Evolutionary conservation across 1,140 invertebrate species (phyloP).

Genomic region (Trichoplusia ni): DNA sequence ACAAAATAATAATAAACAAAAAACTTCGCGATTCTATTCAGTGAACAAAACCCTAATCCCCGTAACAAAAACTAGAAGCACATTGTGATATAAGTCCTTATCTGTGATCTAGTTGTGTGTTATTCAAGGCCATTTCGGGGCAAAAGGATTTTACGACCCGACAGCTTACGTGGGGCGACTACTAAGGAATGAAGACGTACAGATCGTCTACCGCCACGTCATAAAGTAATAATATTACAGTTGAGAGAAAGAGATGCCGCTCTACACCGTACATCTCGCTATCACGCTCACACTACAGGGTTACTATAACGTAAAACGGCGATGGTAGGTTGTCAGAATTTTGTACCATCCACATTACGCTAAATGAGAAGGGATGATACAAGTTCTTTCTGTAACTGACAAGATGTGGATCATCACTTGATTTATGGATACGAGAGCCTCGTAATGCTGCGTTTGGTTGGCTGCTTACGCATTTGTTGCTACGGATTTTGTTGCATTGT

Average conservation of each 20-base stretch:
- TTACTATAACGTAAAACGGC: too few species aligned
- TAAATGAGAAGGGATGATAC: conserved; percentile 31
- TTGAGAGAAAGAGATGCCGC: too few species aligned
- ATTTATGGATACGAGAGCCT: conserved; percentile 20
- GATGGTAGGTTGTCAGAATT: too few species aligned
- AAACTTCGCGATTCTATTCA: conserved; percentile 4
- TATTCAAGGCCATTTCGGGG: conserved; percentile 40
- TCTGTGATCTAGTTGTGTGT: conserved; percentile 39
- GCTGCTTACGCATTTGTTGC: neutral
- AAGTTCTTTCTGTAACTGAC: conserved; percentile 31
- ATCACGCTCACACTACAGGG: too few species aligned
- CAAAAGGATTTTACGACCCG: conserved; percentile 42
- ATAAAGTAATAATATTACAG: too few species aligned
- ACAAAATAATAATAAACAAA: too few species aligned
- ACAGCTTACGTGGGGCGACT: conserved; percentile 35
- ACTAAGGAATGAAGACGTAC: conserved; percentile 33
- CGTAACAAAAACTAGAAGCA: conserved; percentile 36
- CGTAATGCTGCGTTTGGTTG: neutral
- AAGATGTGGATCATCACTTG: conserved; percentile 29
- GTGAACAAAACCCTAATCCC: conserved; percentile 16
- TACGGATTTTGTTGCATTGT: neutral
- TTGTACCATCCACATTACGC: conserved; percentile 33
- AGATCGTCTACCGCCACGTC: too few species aligned
- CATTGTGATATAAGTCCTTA: conserved; percentile 41
- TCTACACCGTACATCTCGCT: too few species aligned